Conservation (phyloP, 2,113 vertebrate species). For the Tringa solitaria region DNA sequence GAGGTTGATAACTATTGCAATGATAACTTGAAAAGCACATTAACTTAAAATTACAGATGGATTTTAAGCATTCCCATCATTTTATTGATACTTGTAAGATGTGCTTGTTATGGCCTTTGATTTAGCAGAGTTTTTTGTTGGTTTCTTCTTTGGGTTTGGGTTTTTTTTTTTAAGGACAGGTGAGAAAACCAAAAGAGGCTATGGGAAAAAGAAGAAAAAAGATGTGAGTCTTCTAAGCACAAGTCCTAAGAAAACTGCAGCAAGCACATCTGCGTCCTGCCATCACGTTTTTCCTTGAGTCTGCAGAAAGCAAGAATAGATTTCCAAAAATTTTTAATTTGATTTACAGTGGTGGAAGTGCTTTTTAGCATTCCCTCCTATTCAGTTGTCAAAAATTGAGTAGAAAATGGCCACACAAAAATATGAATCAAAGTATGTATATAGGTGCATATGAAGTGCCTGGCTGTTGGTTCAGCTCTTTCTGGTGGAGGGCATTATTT, state of each 20-base stretch:
- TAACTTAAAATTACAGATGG: not conserved
- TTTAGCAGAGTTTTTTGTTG: not conserved
- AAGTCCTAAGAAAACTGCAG: not conserved
- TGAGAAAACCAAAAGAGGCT: not conserved
- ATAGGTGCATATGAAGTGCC: not conserved
- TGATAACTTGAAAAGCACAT: not conserved
- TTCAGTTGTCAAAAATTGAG: not conserved
- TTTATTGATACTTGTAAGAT: not conserved
- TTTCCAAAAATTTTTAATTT: not conserved
- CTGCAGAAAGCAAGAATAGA: not conserved
- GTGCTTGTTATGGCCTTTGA: not conserved
- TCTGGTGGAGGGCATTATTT: not conserved
- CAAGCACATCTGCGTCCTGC: not conserved
- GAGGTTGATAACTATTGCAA: not conserved
- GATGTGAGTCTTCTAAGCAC: not conserved
- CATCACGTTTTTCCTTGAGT: not conserved
- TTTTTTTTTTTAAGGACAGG: not conserved
- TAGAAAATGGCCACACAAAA: not conserved
- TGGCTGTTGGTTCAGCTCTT: accelerated
- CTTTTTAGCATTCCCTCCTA: not conserved
- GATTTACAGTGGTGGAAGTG: not conserved
- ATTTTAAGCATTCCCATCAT: not conserved
- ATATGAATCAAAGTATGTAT: not conserved
- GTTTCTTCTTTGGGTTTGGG: not conserved
- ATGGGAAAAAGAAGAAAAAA: not conserved